Conservation (phyloP, 2,113 vertebrate genomes). For the Sander lucioperca region DNA sequence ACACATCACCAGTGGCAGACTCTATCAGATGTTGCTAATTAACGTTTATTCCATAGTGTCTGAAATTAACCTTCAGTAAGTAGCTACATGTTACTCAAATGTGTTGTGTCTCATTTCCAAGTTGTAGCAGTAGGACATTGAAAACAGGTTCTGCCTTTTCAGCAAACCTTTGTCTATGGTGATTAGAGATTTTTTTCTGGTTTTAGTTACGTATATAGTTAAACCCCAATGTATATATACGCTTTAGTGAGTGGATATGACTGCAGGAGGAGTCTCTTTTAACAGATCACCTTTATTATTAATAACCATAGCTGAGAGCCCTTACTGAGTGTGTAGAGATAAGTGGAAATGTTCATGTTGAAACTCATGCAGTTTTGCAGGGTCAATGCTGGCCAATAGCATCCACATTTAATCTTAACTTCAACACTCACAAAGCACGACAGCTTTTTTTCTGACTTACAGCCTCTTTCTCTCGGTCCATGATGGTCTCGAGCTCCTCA, state of each 20-base stretch:
- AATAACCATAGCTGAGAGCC: constrained; percentile 11
- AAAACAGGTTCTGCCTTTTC: no score
- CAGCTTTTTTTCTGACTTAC: constrained; percentile 82
- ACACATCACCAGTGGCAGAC: no score
- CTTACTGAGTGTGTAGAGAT: background rate
- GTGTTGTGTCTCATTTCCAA: no score
- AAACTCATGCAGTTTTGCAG: background rate
- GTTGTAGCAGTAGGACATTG: no score
- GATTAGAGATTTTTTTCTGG: no score
- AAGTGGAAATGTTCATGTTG: background rate
- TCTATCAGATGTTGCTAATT: no score
- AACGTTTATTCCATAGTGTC: no score
- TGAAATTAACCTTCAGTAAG: no score
- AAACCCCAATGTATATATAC: background rate
- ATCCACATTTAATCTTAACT: background rate
- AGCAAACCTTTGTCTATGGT: no score
- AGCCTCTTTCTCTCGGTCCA: constrained; percentile 98
- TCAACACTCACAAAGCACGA: background rate
- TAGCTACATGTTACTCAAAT: no score
- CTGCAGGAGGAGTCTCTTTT: background rate
- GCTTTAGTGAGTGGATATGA: background rate
- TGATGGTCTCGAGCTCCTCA: constrained; percentile 98
- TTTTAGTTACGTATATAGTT: no score
- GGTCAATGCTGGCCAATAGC: background rate
- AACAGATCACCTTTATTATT: constrained; percentile 24